Conservation (phyloP, 92 coral and sea anemone genomes). For the Hydrozoanthus gracilis region DNA sequence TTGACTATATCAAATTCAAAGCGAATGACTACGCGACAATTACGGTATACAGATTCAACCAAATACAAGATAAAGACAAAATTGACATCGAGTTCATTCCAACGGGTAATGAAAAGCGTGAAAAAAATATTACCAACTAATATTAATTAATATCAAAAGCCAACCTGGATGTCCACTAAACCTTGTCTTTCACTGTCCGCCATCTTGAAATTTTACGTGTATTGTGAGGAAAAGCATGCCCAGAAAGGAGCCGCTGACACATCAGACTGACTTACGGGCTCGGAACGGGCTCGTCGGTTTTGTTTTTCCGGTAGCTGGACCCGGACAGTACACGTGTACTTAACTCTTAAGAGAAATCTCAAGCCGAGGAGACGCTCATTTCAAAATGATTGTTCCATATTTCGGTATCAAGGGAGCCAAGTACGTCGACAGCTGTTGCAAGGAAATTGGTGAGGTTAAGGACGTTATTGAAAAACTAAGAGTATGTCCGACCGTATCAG, state of each 20-base stretch:
- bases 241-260: conserved; percentile 29
- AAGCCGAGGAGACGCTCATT: background rate
- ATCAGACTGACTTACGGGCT: conserved; percentile 2
- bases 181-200: conserved; percentile 89
- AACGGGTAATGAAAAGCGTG: too few relatives aligned
- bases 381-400: conserved; percentile 59
- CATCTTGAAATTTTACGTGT: conserved; percentile 63
- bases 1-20: too few relatives aligned
- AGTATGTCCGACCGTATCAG: conserved; percentile 46
- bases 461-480: conserved; percentile 11
- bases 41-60: too few relatives aligned
- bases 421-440: conserved; percentile 25
- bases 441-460: conserved; percentile 25
- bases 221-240: conserved; percentile 37
- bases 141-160: background rate
- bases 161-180: conserved; percentile 73
- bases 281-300: conserved; percentile 5
- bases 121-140: background rate
- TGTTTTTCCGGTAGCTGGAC: background rate
- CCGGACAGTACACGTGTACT: conserved; percentile 7
- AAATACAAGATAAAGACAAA: too few relatives aligned
- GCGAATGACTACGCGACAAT: too few relatives aligned
- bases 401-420: conserved; percentile 34
- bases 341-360: background rate
- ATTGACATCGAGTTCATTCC: too few relatives aligned